Base-by-base conservation (phyloP, 1,140 invertebrate genomes). In the Metopolophium dirhodum region DNA sequence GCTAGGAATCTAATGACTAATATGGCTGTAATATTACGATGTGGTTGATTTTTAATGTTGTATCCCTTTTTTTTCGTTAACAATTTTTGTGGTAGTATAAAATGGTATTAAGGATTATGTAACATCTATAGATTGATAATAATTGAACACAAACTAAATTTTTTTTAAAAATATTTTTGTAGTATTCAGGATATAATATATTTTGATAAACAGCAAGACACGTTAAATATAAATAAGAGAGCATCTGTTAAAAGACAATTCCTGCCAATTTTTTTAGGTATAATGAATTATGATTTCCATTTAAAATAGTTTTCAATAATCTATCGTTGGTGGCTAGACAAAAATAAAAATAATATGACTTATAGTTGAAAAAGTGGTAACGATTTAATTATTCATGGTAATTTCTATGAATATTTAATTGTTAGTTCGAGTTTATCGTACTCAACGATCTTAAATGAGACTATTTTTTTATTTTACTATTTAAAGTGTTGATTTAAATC, bases 401-500 rank as follows among this genome's bases (percentile, higher is more conserved):
- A 77, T 77, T 77, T 14, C 14, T 18, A 68, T 77, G 30, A 77
- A n/a, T 77, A 77, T 77, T 68, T 61, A 30, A 41, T 90, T 54
- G n/a, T 90, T 57, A 54, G 51, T 37, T 89, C 37, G 37, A 85
- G 85, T 30, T 47, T 37, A 54, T 90, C 57, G 22, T 51, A 49
- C 30, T 87, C 37, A 54, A 88, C 49, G 47, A 35, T 37, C 14
- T 87, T 87, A 35, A 88, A 54, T 88, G 54, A 88, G 2, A 88
- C 30, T 51, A 30, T n/a, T 88, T 88, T 47, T 88, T 88, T 87
- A 88, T 37, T 88, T 88, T 49, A 37, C 49, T 51, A 51, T 51
- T 88, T 54, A 88, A 88, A 88, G 87, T 51, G 87, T 88, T 88
- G 35, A 88, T 88, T 37, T 35, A 88, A 51, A 23, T 20, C 1